Conservation (phyloP, 1,140 invertebrate genomes). For the Aphaenogaster ashmeadi region DNA sequence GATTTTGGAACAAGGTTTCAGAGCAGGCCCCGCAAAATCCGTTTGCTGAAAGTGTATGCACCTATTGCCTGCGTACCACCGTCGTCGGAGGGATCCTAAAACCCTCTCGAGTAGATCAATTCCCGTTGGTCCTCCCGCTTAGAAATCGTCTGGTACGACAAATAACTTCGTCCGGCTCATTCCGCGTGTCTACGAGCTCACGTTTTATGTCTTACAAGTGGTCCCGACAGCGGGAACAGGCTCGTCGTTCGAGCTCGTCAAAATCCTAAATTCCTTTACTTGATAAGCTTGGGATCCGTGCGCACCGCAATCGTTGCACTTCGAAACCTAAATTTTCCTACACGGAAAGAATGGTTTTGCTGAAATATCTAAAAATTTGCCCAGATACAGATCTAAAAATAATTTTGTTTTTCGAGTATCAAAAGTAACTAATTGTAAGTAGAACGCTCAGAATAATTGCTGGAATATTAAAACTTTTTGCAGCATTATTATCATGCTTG, state of each 20-base stretch:
- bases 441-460: too few relatives aligned
- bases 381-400: too few relatives aligned
- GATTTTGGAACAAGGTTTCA: slow-evolving; percentile 60
- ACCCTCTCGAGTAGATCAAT: slow-evolving; percentile 61
- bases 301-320: too few relatives aligned
- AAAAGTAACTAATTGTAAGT: too few relatives aligned
- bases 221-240: not conserved
- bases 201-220: not conserved
- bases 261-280: not conserved
- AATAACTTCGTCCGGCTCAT: not conserved
- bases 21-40: slow-evolving; percentile 59
- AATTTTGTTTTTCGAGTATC: too few relatives aligned
- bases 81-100: slow-evolving; percentile 6
- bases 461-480: too few relatives aligned
- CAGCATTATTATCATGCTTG: too few relatives aligned
- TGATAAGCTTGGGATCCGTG: too few relatives aligned
- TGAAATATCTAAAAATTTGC: too few relatives aligned
- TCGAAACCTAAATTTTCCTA: too few relatives aligned
- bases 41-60: slow-evolving; percentile 63
- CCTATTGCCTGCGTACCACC: slow-evolving; percentile 54
- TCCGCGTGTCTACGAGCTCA: not conserved
- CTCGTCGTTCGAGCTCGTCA: not conserved
- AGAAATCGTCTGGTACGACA: not conserved
- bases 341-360: too few relatives aligned
- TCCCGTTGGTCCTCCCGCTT: slow-evolving; percentile 33